These are phyloP conservation scores for Trichogramma pretiosum DNA, from an alignment of 1,140 invertebrate genomes.

Conservation along the genomic window DNA sequence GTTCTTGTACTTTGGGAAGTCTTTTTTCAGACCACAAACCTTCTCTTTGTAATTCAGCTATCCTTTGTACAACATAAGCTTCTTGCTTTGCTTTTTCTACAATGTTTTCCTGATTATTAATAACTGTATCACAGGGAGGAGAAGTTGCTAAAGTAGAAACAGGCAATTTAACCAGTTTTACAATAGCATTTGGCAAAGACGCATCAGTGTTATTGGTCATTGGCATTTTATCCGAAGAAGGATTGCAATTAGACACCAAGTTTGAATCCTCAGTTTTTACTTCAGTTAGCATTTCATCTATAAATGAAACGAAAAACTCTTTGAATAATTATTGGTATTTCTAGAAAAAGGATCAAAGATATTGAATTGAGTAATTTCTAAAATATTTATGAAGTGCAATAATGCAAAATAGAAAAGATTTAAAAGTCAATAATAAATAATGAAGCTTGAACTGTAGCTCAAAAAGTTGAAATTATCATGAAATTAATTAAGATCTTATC, in stretches of 20 bases:
- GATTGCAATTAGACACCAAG: constrained; percentile 17
- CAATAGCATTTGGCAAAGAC: no score
- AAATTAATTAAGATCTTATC: no score
- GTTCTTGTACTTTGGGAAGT: constrained; percentile 87
- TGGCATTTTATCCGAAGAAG: constrained; percentile 25
- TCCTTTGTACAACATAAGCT: constrained; percentile 86
- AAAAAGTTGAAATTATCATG: no score
- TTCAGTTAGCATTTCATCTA: constrained; percentile 50
- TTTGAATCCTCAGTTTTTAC: constrained; percentile 35
- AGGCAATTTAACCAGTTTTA: constrained; percentile 43
- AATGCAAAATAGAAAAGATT: no score
- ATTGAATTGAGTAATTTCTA: no score
- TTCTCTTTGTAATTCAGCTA: constrained; percentile 77
- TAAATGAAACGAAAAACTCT: constrained; percentile 22
- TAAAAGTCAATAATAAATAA: no score
- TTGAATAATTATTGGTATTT: no score
- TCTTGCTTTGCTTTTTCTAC: constrained; percentile 88
- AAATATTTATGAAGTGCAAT: no score
- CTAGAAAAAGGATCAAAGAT: no score
- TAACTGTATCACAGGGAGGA: constrained; percentile 33
- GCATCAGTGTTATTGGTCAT: constrained; percentile 16
- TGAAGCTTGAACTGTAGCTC: constrained; percentile 45
- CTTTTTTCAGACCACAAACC: constrained; percentile 89
- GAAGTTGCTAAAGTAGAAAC: constrained; percentile 33
- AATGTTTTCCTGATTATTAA: constrained; percentile 63